phyloP scores from a whole-genome alignment of 1,140 invertebrate species.

The Atta cephalotes region DNA sequence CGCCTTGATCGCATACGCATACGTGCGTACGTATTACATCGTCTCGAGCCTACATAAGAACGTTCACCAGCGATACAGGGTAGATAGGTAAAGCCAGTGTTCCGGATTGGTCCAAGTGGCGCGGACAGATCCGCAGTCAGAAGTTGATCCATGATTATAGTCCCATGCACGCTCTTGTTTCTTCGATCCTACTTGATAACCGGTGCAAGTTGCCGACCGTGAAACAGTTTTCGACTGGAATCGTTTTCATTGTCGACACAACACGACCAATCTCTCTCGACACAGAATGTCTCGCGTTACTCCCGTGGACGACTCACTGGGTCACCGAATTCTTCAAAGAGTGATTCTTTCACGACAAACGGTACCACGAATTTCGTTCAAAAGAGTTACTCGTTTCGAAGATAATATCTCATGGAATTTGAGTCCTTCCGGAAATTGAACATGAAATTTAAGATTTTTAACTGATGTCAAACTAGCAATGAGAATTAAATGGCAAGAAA shows the following conservation, averaged over 20 bases:
- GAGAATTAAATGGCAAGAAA: neutral
- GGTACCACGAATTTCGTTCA: conserved; percentile 5
- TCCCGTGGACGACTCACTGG: conserved; percentile 65
- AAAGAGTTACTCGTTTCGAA: conserved; percentile 6
- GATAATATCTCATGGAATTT: neutral
- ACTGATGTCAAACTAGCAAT: neutral
- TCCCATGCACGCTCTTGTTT: conserved; percentile 77
- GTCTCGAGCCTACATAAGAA: conserved; percentile 62
- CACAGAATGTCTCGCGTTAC: conserved; percentile 65
- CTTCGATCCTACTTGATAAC: conserved; percentile 78
- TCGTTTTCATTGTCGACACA: conserved; percentile 78
- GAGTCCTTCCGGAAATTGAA: neutral
- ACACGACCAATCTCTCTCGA: conserved; percentile 58
- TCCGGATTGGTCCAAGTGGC: conserved; percentile 53
- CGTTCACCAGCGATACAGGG: conserved; percentile 58
- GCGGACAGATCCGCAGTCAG: conserved; percentile 76
- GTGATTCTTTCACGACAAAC: conserved; percentile 65
- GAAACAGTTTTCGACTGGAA: conserved; percentile 73
- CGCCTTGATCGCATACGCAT: conserved; percentile 6
- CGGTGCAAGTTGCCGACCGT: conserved; percentile 46
- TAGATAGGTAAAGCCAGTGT: conserved; percentile 69
- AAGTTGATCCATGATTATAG: conserved; percentile 83
- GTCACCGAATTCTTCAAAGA: conserved; percentile 71
- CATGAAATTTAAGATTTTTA: neutral
- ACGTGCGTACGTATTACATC: neutral